Percentiles rank a stretch among this genome's conserved stretches.
Evolutionary conservation across 2,797 vertebrate species (phyloP).

Genomic region (Falco naumanni): DNA sequence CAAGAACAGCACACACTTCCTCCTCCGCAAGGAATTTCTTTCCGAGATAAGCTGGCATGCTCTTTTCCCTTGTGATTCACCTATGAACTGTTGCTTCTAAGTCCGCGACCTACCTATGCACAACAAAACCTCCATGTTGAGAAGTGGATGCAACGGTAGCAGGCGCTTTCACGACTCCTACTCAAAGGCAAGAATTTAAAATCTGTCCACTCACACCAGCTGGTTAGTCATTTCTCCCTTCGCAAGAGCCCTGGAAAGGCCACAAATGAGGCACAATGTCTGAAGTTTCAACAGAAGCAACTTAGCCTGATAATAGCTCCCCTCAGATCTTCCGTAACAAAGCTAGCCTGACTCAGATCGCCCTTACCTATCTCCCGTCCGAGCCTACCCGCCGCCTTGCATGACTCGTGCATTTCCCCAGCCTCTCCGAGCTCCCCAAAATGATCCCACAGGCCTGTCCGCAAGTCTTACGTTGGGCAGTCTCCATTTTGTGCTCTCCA

Average conservation of each 20-base stretch:
- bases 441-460: not conserved
- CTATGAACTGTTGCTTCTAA: slow-evolving; percentile 26
- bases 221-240: slow-evolving; percentile 29
- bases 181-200: not conserved
- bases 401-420: not conserved
- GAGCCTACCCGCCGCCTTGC: not conserved
- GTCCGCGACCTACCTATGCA: slow-evolving; percentile 34
- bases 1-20: slow-evolving; percentile 57
- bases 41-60: slow-evolving; percentile 49
- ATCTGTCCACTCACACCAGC: not conserved
- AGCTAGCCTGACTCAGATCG: not conserved
- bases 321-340: not conserved
- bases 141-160: not conserved
- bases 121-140: slow-evolving; percentile 14
- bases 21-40: slow-evolving; percentile 53
- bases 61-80: slow-evolving; percentile 61
- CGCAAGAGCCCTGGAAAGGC: slow-evolving; percentile 11
- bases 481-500: slow-evolving; percentile 15
- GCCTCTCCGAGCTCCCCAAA: not conserved
- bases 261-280: not conserved
- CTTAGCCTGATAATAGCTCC: not conserved
- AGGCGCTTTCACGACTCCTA: slow-evolving; percentile 17
- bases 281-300: not conserved
- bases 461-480: not conserved
- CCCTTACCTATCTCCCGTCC: not conserved